Base-by-base conservation (phyloP, 2,797 vertebrate species). In the Melanogrammus aeglefinus region DNA sequence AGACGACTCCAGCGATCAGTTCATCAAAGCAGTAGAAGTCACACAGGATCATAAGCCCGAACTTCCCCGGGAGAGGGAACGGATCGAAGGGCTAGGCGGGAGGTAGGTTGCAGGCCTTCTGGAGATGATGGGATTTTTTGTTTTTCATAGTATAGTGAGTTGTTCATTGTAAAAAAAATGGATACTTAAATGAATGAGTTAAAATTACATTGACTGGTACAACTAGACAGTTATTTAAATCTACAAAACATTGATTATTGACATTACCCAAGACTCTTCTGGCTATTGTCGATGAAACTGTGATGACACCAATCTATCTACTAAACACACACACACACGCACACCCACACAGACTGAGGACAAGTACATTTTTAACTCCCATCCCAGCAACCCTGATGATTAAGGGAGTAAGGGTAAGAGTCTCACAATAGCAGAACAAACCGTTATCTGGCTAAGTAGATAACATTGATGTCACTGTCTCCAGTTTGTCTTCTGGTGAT, bases 31-130 rank as follows among this genome's bases (percentile, higher is more conserved):
- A 6, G 94, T 97, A 86, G 97, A 99, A 88, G 95, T 99, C 82
- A 99, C 97, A 0, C 96, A 98, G 85, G 97, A 99, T 86, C 97
- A 99, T 90, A 99, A 99, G 57, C 97, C 97, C 0, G 97, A 99
- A 71, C 94, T 98, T 2, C 97, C 97, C 9, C 95, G 94, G 83
- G 97, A 99, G 88, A 95, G 95, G 89, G 94, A 97, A 87, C 94
- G 97, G 72, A 99, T 99, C 0, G 97, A 99, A 94, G 96, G 96
- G 24, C 95, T 99, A 10, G 97, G 97, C 74, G 97, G 97, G 80
- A 99, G 97, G 97, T 98, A 90, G 90, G 86, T 0, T 4, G 44
- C 3, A 36, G 44, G 27, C 31, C 38, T 27, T 21, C 24, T 24
- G 13, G 6, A 74, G 31, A 39, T 38, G 4, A 36, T 73, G 36